Conservation (phyloP, 2,888 invertebrate genomes). For the Scelioninae gen. 1 region DNA sequence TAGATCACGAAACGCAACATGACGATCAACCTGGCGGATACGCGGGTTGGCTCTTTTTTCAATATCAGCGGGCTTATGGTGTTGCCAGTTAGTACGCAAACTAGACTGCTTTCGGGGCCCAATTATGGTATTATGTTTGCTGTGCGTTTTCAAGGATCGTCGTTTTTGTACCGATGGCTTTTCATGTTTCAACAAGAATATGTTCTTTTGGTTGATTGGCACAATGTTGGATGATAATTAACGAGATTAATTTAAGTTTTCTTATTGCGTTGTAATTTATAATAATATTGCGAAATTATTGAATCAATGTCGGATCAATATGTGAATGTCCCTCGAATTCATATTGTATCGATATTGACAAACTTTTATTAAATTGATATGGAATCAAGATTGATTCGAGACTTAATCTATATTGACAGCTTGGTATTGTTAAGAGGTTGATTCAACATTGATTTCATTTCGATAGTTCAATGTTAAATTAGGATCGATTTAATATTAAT, state of each 20-base stretch:
- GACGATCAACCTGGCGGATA: constrained; percentile 62
- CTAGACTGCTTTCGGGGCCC: constrained; percentile 43
- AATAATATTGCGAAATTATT: too few relatives aligned
- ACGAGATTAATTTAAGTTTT: constrained; percentile 1
- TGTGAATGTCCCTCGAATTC: too few relatives aligned
- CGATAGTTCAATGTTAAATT: too few relatives aligned
- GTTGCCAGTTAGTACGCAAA: constrained; percentile 46
- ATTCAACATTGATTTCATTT: too few relatives aligned
- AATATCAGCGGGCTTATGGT: constrained; percentile 58
- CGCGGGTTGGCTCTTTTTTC: constrained; percentile 63
- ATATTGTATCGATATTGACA: too few relatives aligned
- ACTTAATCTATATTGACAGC: too few relatives aligned
- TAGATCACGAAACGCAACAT: constrained; percentile 71
- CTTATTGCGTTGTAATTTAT: neutral
- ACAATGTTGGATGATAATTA: constrained; percentile 24
- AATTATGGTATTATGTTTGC: constrained; percentile 45
- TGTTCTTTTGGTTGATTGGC: constrained; percentile 8
- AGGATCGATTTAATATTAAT: too few relatives aligned
- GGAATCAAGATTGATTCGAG: too few relatives aligned
- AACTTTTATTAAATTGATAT: too few relatives aligned
- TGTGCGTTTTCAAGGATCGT: constrained; percentile 34
- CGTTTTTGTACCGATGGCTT: constrained; percentile 34
- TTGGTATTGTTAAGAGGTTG: too few relatives aligned
- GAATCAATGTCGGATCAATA: too few relatives aligned
- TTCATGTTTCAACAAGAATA: constrained; percentile 16